phyloP scores from a whole-genome alignment of 1,140 invertebrate genomes.

The Drosophila micromelanica region DNA sequence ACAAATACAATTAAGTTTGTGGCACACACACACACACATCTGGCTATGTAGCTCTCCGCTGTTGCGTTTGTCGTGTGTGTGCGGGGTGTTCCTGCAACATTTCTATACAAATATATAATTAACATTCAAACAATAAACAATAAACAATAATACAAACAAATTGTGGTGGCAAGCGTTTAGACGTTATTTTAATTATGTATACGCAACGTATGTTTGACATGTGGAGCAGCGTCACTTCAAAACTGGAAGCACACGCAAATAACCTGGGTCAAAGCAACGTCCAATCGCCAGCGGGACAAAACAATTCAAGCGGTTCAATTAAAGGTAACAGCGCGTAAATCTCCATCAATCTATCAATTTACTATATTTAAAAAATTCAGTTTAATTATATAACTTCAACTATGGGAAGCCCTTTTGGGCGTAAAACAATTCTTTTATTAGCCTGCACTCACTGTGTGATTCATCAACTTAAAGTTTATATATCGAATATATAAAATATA shows the following conservation, averaged over 20 bases:
- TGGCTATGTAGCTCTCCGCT: slow-evolving; percentile 26
- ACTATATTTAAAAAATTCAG: not conserved
- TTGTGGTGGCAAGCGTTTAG: slow-evolving; percentile 32
- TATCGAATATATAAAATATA: not conserved
- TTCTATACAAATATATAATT: slow-evolving; percentile 1
- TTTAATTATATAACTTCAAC: too few relatives aligned
- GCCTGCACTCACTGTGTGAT: too few relatives aligned
- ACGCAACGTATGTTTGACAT: slow-evolving; percentile 93
- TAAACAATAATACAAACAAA: not conserved
- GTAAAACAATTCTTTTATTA: too few relatives aligned
- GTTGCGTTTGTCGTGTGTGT: slow-evolving; percentile 12
- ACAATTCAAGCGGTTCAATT: slow-evolving; percentile 92
- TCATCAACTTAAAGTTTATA: too few relatives aligned
- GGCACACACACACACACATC: slow-evolving; percentile 12
- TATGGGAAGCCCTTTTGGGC: too few relatives aligned
- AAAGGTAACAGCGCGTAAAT: slow-evolving; percentile 88
- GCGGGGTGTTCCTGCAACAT: slow-evolving; percentile 4
- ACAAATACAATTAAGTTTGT: slow-evolving; percentile 10
- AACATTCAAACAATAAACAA: not conserved
- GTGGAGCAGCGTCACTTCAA: slow-evolving; percentile 93
- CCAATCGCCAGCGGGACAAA: slow-evolving; percentile 84
- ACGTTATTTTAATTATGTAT: slow-evolving; percentile 84
- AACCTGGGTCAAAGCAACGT: slow-evolving; percentile 87
- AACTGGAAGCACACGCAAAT: slow-evolving; percentile 89
- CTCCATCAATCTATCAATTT: too few relatives aligned